Base-by-base conservation (phyloP, 2,888 invertebrate genomes). In the Conus canariensis region DNA sequence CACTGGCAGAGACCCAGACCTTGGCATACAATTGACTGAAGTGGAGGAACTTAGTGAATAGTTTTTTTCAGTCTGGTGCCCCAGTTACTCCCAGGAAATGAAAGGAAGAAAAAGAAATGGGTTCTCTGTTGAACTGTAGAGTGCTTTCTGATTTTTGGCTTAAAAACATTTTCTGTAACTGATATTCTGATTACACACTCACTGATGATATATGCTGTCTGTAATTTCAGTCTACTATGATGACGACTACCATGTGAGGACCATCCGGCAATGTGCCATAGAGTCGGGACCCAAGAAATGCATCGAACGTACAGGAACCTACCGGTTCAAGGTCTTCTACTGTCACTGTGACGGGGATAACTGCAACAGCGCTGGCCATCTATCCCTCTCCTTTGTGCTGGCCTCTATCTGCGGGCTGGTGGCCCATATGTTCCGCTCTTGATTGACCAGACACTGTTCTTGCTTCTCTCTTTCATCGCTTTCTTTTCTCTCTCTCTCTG, bases 231-330 rank as follows among this genome's bases (percentile, higher is more conserved):
- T 92, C 74, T 91, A 90, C 85, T 92, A 91, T 88, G 82, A 91
- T 58, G 88, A 87, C 4, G 90, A 90, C 10, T 91, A 92, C 85
- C 90, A 92, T 45, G 87, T 86, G 8, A 85, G 92, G 70, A 85
- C 89, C 67, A 83, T 91, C 64, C 91, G 92, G n/a, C 92, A 92
- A 88, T 92, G 92, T 90, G 91, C 91, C n/a, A 80, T 88, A 6
- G 45, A 56, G 16, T 85, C 64, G 0, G 85, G 85, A 0, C 87
- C 88, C 7, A n/a, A 80, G 60, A 90, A 85, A 5, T 92, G 92
- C 67, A 67, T 91, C n/a, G 90, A 90, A n/a, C 90, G 92, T n/a
- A 92, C 91, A 9, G 92, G 92, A 25, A 92, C 92, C 45, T 91
- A 90, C 77, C 89, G 91, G 12, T 90, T 91, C 85, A 92, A 92